Base-by-base conservation (phyloP, 2,888 invertebrate species). In the Eulithis prunata region DNA sequence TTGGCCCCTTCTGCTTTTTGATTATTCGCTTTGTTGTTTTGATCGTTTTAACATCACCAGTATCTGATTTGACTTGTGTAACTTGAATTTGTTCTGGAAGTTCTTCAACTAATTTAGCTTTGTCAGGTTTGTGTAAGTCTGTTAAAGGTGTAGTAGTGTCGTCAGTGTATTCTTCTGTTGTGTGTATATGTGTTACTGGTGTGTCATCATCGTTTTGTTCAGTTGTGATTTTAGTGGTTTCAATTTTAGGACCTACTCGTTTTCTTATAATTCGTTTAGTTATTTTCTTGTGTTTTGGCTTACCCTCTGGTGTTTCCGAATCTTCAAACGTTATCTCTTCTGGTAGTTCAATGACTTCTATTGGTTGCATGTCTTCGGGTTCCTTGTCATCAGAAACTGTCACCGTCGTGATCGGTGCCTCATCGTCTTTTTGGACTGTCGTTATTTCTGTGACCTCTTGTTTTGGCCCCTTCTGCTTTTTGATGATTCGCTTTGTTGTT, bases 1-100 rank as follows among this genome's bases (percentile, higher is more conserved):
- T 73, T 6, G 70, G 0, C 78, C 85, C 32, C 32, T 32, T 32
- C 32, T 32, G 32, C 32, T 32, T 32, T 3, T 32, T 32, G 32
- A 32, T 32, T 0, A 32, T 32, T 32, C 32, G 32, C 6, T 32
- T 32, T 5, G 32, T 32, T 32, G 32, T 32, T 32, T 6, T 32
- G 32, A 32, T 32, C 4, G 32, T 5, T 32, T 32, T 32, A 0
- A 32, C 32, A 6, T 32, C 32, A 32, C 32, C 32, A 32, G 32
- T 32, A 32, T 32, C 32, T 32, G 32, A 32, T 32, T 32, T 32
- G 32, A 2, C 85, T 87, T 66, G 81, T 77, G 64, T 83, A 74
- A 90, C 87, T 10, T 81, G 79, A 10, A 89, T 85, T 74, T 90
- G 88, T 13, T 43, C 59, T 7, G 45, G 59, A n/a, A 10, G 10